Evolutionary conservation across 2,113 vertebrate genomes (phyloP).

Genomic region (Garra rufa): DNA sequence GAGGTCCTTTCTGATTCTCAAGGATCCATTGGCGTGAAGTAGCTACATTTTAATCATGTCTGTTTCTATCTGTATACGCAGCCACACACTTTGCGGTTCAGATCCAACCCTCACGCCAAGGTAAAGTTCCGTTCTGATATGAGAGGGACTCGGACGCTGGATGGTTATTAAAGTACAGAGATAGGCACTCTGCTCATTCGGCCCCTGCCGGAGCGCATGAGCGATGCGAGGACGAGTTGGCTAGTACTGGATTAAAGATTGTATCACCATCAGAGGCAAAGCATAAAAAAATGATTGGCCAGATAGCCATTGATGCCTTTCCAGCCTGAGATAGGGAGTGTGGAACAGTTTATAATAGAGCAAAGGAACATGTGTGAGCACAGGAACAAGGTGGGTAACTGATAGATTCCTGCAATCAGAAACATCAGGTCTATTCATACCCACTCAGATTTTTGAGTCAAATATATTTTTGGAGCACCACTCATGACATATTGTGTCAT

Average conservation of each 20-base stretch:
- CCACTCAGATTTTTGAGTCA: neutral
- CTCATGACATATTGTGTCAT: neutral
- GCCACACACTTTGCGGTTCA: constrained; percentile 7
- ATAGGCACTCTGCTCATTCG: constrained; percentile 34
- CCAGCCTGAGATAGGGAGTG: constrained; percentile 53
- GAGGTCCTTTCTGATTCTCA: neutral
- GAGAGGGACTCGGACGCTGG: neutral
- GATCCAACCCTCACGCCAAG: neutral
- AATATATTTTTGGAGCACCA: neutral
- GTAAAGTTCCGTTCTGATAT: constrained; percentile 32
- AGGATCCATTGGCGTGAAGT: neutral
- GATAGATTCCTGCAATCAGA: constrained; percentile 29
- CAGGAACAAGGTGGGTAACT: constrained; percentile 42
- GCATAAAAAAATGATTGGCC: constrained; percentile 62
- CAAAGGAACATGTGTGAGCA: constrained; percentile 39
- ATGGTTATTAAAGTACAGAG: constrained; percentile 37
- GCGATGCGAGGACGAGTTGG: constrained; percentile 62
- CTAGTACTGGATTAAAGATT: constrained; percentile 72
- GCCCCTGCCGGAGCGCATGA: constrained; percentile 59
- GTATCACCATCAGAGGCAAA: constrained; percentile 68
- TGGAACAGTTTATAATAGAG: constrained; percentile 53
- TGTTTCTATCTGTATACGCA: neutral
- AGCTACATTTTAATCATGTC: constrained; percentile 10
- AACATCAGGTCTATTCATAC: neutral
- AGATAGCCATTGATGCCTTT: constrained; percentile 58